These are phyloP conservation scores for Rhabdornis inornatus DNA, from an alignment of 2,113 vertebrate species.

Conservation along the genomic window DNA sequence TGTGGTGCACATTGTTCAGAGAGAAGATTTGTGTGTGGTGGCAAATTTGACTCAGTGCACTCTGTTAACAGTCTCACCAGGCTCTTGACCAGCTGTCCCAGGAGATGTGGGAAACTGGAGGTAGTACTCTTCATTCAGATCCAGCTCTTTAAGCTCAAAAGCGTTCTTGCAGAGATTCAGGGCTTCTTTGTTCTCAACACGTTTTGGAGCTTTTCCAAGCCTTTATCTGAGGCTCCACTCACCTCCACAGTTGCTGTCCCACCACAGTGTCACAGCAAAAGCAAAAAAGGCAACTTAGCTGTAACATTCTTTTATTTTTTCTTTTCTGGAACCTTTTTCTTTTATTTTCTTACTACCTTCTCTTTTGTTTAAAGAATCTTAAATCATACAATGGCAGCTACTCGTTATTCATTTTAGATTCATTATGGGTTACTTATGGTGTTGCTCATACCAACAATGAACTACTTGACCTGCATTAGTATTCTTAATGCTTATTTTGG, in stretches of 20 bases:
- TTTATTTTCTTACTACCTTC: not conserved
- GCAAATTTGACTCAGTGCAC: not conserved
- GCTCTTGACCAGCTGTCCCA: not conserved
- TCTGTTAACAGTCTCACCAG: not conserved
- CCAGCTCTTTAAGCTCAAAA: not conserved
- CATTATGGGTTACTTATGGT: not conserved
- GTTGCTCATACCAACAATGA: not conserved
- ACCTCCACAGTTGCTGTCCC: not conserved
- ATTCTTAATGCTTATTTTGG: not conserved
- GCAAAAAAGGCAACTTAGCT: not conserved
- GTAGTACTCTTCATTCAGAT: not conserved
- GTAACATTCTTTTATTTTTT: not conserved
- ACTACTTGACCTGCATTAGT: not conserved
- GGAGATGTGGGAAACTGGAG: not conserved
- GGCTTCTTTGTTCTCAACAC: not conserved
- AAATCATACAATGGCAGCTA: not conserved
- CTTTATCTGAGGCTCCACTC: not conserved
- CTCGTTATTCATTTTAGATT: not conserved
- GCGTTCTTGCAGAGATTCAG: not conserved
- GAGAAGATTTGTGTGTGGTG: not conserved
- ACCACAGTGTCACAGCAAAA: not conserved
- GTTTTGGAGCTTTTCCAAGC: not conserved
- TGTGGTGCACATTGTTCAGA: accelerated
- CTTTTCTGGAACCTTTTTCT: not conserved
- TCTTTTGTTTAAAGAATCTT: not conserved